Conservation (phyloP, 2,113 vertebrate genomes). For the Poecilia latipinna region DNA sequence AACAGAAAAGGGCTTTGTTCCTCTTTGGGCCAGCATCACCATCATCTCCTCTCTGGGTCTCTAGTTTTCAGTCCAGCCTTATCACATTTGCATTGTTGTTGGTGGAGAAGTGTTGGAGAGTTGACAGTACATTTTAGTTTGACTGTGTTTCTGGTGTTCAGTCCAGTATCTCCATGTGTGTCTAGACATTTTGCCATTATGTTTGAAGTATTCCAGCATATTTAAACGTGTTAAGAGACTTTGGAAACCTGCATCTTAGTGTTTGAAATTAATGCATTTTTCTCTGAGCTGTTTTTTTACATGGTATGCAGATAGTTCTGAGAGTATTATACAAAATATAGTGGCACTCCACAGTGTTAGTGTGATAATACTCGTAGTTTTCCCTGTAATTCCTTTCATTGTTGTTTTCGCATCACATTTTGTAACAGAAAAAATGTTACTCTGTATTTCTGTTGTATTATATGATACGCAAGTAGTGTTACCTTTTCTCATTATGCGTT, state of each 20-base stretch:
- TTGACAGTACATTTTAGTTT: constrained; percentile 41
- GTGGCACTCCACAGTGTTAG: neutral
- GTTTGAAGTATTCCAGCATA: constrained; percentile 22
- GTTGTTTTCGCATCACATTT: neutral
- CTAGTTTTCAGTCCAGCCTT: constrained; percentile 53
- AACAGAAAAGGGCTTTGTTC: constrained; percentile 47
- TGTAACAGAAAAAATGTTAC: neutral
- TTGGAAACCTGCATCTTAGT: constrained; percentile 3
- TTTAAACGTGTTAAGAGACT: constrained; percentile 20
- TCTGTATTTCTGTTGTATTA: neutral
- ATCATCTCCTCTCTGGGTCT: constrained; percentile 27
- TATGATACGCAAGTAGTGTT: no score
- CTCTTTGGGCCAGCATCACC: constrained; percentile 53
- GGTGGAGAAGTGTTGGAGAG: constrained; percentile 34
- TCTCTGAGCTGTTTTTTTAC: neutral
- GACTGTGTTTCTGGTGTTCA: constrained; percentile 40
- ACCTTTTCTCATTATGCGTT: no score
- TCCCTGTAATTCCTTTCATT: no score
- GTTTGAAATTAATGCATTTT: constrained; percentile 11
- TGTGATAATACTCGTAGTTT: neutral
- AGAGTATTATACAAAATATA: neutral
- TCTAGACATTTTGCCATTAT: constrained; percentile 20
- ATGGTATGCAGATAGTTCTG: neutral
- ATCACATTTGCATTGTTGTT: constrained; percentile 36
- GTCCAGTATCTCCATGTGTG: constrained; percentile 30